Percentiles rank a stretch among this genome's conserved stretches.
phyloP scores from a whole-genome alignment of 2,888 invertebrate species.

The Eucriotettix oculatus region DNA sequence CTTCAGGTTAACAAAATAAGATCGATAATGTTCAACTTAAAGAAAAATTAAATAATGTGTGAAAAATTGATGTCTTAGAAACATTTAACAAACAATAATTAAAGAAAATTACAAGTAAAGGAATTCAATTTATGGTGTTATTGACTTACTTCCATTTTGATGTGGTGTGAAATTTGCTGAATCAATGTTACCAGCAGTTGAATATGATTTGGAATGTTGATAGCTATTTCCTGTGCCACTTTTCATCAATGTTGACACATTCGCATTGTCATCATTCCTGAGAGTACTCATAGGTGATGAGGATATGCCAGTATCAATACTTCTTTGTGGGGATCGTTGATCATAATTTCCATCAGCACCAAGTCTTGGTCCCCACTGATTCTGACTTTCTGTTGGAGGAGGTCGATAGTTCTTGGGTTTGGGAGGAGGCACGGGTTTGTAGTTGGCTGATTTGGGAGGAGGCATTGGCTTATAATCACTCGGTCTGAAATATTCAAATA shows the following conservation, averaged over 20 bases:
- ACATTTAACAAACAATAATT: too few relatives aligned
- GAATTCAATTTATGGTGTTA: background rate
- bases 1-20: too few relatives aligned
- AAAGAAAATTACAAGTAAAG: too few relatives aligned
- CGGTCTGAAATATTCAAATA: conserved; percentile 4
- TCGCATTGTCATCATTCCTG: conserved; percentile 1
- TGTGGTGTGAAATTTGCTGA: conserved; percentile 19
- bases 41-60: too few relatives aligned
- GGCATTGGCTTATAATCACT: conserved; percentile 18
- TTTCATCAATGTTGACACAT: conserved; percentile 1
- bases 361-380: background rate
- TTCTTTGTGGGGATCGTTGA: conserved; percentile 2
- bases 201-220: conserved; percentile 33
- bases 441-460: conserved; percentile 26
- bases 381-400: conserved; percentile 27
- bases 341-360: background rate
- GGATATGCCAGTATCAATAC: conserved; percentile 7
- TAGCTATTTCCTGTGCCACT: conserved; percentile 15
- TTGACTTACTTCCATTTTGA: conserved; percentile 32
- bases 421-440: conserved; percentile 83
- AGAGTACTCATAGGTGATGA: conserved; percentile 3
- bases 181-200: conserved; percentile 26
- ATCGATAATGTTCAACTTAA: too few relatives aligned
- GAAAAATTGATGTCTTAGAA: too few relatives aligned
- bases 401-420: conserved; percentile 86